Evolutionary conservation across 2,113 vertebrate species (phyloP).

Genomic region (Sphaerodactylus townsendi): DNA sequence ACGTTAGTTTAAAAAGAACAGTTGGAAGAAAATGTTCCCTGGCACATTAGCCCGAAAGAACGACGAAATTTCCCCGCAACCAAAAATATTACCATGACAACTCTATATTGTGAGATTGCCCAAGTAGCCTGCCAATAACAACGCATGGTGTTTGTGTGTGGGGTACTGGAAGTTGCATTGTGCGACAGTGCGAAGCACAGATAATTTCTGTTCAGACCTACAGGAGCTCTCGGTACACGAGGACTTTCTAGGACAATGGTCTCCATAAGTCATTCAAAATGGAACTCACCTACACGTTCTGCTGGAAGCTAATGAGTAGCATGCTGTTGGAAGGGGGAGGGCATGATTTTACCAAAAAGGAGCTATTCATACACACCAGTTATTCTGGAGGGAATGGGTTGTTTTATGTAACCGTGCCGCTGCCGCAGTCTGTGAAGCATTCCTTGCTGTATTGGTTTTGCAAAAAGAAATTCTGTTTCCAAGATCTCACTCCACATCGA

Average conservation of each 20-base stretch:
- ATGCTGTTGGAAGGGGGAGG: neutral
- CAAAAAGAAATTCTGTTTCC: too few relatives aligned
- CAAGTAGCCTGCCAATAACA: neutral
- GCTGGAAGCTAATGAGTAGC: neutral
- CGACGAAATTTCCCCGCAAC: neutral
- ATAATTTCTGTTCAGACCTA: neutral
- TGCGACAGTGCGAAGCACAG: neutral
- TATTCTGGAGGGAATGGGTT: neutral
- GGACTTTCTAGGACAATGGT: neutral
- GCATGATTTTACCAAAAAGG: neutral
- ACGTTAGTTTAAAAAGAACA: slow-evolving; percentile 21
- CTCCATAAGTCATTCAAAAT: neutral
- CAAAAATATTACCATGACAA: slow-evolving; percentile 13
- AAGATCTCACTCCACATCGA: too few relatives aligned
- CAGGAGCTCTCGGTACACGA: neutral
- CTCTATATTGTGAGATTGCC: slow-evolving; percentile 3
- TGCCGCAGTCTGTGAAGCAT: neutral
- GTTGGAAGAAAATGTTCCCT: slow-evolving; percentile 27
- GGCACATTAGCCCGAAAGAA: neutral
- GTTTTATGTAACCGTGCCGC: neutral
- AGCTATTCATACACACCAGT: neutral
- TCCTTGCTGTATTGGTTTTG: neutral
- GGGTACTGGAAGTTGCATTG: neutral
- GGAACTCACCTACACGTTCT: neutral
- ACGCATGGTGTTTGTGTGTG: neutral